phyloP scores from a whole-genome alignment of 2,113 vertebrate species.

The Calyptomena viridis region DNA sequence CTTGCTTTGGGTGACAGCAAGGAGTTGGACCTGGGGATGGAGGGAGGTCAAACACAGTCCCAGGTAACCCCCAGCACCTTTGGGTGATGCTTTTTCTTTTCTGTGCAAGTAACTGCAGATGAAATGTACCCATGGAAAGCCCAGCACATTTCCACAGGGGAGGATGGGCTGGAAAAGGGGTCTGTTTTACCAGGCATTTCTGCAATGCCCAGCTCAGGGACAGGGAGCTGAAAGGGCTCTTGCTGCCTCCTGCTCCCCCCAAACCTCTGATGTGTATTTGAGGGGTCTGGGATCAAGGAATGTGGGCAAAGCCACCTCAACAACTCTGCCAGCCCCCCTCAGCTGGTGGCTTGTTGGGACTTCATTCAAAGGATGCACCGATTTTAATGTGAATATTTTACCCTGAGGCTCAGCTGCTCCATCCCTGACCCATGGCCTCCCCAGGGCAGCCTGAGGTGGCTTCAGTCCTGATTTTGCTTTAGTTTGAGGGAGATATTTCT shows the following conservation, averaged over 20 bases:
- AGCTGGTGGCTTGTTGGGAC: fast-evolving
- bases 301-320: background rate
- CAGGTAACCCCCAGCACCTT: background rate
- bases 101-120: background rate
- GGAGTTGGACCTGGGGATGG: fast-evolving
- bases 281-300: background rate
- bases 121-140: fast-evolving
- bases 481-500: background rate
- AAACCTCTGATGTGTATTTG: background rate
- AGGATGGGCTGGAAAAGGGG: background rate
- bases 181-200: background rate
- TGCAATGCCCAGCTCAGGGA: background rate
- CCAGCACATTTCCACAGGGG: background rate
- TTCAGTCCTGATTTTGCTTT: background rate
- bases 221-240: background rate
- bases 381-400: background rate
- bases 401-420: background rate
- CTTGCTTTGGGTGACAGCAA: fast-evolving
- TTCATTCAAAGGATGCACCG: background rate
- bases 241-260: fast-evolving
- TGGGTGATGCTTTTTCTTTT: background rate
- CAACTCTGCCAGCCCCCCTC: background rate
- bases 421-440: background rate
- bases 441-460: background rate
- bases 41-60: background rate